phyloP scores from a whole-genome alignment of 2,797 vertebrate species.

The Staurois parvus region DNA sequence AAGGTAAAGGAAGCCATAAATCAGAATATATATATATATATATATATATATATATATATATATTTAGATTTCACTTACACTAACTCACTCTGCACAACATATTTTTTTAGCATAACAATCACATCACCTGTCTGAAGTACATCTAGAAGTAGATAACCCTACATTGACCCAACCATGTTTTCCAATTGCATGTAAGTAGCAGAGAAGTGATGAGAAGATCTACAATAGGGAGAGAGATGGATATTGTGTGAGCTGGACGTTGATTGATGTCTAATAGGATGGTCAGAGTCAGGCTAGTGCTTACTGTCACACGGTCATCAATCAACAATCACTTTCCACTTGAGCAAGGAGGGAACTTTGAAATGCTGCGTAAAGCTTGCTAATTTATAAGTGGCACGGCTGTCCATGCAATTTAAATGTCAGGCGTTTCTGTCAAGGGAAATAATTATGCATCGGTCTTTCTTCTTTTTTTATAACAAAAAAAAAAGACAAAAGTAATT shows the following conservation, averaged over 20 bases:
- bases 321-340: slow-evolving; percentile 47
- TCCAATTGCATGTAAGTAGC: slow-evolving; percentile 5
- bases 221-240: slow-evolving; percentile 35
- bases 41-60: no score
- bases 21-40: no score
- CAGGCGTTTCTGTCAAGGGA: slow-evolving; percentile 9
- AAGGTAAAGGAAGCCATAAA: no score
- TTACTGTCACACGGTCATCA: slow-evolving; percentile 44
- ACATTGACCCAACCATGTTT: slow-evolving; percentile 25
- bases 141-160: slow-evolving; percentile 23
- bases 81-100: no score
- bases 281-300: slow-evolving; percentile 32
- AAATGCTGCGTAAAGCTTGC: slow-evolving; percentile 26
- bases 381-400: slow-evolving; percentile 38
- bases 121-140: neutral
- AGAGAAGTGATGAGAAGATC: slow-evolving; percentile 3
- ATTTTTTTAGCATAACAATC: neutral
- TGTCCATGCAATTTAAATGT: slow-evolving; percentile 22
- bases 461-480: no score
- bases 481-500: neutral
- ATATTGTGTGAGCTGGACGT: slow-evolving; percentile 25
- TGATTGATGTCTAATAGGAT: slow-evolving; percentile 51
- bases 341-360: slow-evolving; percentile 35
- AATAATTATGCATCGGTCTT: slow-evolving; percentile 21
- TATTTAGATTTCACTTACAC: no score